Conservation (phyloP, 2,113 vertebrate species). For the Oenanthe oenanthe region DNA sequence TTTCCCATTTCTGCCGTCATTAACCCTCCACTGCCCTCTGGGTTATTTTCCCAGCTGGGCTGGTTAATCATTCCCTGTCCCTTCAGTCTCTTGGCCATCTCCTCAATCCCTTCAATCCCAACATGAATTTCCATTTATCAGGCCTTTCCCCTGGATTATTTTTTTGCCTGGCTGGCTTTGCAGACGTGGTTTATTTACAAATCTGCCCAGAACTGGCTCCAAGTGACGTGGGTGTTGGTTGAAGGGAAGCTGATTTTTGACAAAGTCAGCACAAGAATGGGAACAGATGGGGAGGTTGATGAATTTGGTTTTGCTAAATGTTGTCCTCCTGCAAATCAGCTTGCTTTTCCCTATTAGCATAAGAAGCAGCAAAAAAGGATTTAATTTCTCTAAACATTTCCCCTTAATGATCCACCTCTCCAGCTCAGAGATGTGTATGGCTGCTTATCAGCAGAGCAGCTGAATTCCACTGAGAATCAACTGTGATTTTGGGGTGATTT, state of each 20-base stretch:
- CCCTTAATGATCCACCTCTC: conserved; percentile 8
- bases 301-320: background rate
- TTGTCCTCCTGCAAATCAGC: conserved; percentile 40
- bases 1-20: background rate
- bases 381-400: conserved; percentile 40
- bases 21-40: background rate
- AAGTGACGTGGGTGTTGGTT: background rate
- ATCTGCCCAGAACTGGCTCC: background rate
- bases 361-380: conserved; percentile 33
- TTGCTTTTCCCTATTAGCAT: conserved; percentile 10
- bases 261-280: background rate
- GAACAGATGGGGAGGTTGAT: conserved; percentile 51
- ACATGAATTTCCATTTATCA: background rate
- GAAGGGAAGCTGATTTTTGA: conserved; percentile 48
- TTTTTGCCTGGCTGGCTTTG: background rate
- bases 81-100: background rate
- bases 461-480: background rate
- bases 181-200: conserved; percentile 36
- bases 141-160: background rate
- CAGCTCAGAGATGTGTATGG: background rate
- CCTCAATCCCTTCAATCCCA: background rate
- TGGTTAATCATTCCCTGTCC: background rate
- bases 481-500: background rate
- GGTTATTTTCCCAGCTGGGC: background rate
- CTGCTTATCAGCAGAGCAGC: conserved; percentile 16